These are phyloP conservation scores for Parochlus steinenii DNA, from an alignment of 2,888 invertebrate genomes.

Conservation along the genomic window DNA sequence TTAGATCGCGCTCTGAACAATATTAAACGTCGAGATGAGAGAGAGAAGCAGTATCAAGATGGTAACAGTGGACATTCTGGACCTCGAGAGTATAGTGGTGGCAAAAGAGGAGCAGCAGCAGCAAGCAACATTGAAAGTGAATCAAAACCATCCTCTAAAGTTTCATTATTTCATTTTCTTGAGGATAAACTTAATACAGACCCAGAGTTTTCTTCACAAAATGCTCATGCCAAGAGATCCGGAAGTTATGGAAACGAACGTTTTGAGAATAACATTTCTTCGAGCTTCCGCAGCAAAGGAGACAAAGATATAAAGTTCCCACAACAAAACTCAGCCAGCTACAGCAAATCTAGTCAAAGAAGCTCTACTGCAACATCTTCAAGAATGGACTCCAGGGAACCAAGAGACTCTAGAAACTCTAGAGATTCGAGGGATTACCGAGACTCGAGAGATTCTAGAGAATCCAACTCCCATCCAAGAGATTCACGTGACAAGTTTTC, in stretches of 20 bases:
- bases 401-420: conserved; percentile 1
- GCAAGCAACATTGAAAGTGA: conserved; percentile 16
- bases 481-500: too few species aligned
- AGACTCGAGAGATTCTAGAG: not conserved
- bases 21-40: conserved; percentile 40
- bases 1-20: conserved; percentile 53
- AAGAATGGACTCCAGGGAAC: not conserved
- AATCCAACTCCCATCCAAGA: too few species aligned
- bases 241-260: conserved; percentile 3
- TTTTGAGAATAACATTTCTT: conserved; percentile 30
- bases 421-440: not conserved
- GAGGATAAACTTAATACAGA: conserved; percentile 58
- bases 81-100: conserved; percentile 25
- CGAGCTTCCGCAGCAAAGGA: conserved; percentile 22
- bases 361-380: not conserved
- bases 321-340: conserved; percentile 1
- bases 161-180: conserved; percentile 66
- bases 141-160: conserved; percentile 60
- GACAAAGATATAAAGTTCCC: conserved; percentile 13
- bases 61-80: conserved; percentile 31
- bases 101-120: conserved; percentile 11
- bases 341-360: conserved; percentile 11
- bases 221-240: conserved; percentile 32
- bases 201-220: conserved; percentile 25
- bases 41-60: conserved; percentile 23